Conservation (phyloP, 2,888 invertebrate genomes). For the Iselma pallidipennis region DNA sequence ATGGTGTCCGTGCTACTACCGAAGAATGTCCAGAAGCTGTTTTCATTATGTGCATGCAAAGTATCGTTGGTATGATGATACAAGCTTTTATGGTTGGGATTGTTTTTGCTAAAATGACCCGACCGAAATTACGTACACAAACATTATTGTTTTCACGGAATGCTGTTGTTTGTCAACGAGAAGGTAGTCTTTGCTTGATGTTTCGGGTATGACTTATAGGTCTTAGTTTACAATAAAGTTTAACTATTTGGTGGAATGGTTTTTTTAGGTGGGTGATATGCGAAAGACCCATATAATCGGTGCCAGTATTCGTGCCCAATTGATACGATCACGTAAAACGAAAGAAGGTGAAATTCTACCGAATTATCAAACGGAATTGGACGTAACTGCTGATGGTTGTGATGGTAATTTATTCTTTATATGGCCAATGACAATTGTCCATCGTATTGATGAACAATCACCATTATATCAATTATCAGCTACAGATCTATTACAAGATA, state of each 20-base stretch:
- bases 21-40: constrained; percentile 93
- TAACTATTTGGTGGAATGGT: too few relatives aligned
- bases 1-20: constrained; percentile 82
- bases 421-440: constrained; percentile 94
- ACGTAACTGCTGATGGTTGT: constrained; percentile 68
- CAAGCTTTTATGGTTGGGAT: constrained; percentile 76
- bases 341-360: constrained; percentile 79
- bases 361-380: constrained; percentile 80
- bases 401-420: constrained; percentile 89
- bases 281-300: constrained; percentile 91
- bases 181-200: constrained; percentile 82
- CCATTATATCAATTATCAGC: constrained; percentile 90
- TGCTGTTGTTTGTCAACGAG: constrained; percentile 83
- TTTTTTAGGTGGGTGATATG: constrained; percentile 79
- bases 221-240: too few relatives aligned
- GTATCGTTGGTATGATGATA: constrained; percentile 62
- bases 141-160: constrained; percentile 90
- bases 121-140: constrained; percentile 91
- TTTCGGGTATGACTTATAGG: constrained; percentile 67
- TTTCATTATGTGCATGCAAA: constrained; percentile 92
- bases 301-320: constrained; percentile 80
- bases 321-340: constrained; percentile 75
- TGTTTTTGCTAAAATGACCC: constrained; percentile 92
- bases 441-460: constrained; percentile 81
- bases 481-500: constrained; percentile 79